Percentiles rank a stretch among this genome's conserved stretches.
phyloP scores from a whole-genome alignment of 2,797 vertebrate genomes.

The Octomys mimax region DNA sequence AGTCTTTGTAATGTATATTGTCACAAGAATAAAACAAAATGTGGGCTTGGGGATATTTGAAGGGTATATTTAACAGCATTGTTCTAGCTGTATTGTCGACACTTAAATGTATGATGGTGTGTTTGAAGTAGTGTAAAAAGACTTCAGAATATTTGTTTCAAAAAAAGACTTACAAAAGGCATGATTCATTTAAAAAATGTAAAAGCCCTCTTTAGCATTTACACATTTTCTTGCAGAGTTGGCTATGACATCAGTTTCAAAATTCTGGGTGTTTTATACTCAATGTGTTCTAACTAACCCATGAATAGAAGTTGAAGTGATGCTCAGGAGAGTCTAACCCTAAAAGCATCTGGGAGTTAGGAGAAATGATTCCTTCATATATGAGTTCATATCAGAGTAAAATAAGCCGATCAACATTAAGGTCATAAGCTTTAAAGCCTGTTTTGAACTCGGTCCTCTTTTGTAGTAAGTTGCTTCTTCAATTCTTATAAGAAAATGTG shows the following conservation, averaged over 20 bases:
- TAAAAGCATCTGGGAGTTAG: not conserved
- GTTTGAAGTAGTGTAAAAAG: slow-evolving; percentile 37
- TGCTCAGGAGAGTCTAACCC: not conserved
- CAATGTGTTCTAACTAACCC: not conserved
- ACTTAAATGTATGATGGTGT: slow-evolving; percentile 46
- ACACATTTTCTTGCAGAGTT: slow-evolving; percentile 41
- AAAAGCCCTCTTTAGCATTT: slow-evolving; percentile 77
- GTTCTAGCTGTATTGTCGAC: slow-evolving; percentile 62
- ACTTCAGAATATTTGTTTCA: not conserved
- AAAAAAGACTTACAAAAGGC: slow-evolving; percentile 47
- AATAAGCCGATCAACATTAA: slow-evolving; percentile 41
- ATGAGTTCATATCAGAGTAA: slow-evolving; percentile 2
- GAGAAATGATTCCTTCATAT: slow-evolving; percentile 2
- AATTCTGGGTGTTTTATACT: not conserved
- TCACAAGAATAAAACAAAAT: slow-evolving; percentile 73
- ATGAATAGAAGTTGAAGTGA: not conserved
- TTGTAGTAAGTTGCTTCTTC: slow-evolving; percentile 9
- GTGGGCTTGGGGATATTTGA: slow-evolving; percentile 45
- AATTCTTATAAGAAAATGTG: slow-evolving; percentile 12
- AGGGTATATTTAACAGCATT: not conserved
- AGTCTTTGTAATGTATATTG: slow-evolving; percentile 60
- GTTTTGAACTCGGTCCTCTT: slow-evolving; percentile 41
- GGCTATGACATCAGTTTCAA: slow-evolving; percentile 33
- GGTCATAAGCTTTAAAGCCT: not conserved
- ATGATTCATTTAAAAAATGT: slow-evolving; percentile 84